These are phyloP conservation scores for Bubo bubo DNA, from an alignment of 2,113 vertebrate genomes.

Conservation along the genomic window DNA sequence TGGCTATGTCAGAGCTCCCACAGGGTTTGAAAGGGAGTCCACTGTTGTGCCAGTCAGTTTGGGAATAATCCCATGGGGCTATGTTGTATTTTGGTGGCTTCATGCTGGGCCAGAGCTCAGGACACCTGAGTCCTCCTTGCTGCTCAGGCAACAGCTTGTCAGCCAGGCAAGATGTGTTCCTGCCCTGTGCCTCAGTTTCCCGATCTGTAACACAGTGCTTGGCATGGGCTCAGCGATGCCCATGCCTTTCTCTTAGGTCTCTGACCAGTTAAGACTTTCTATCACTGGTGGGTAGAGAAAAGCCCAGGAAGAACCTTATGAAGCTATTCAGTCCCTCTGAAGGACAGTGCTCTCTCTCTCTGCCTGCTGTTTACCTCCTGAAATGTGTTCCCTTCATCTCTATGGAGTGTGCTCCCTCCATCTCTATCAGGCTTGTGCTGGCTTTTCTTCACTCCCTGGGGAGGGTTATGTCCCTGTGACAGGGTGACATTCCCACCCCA, in stretches of 20 bases:
- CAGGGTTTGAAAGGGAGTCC: background rate
- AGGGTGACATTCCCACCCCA: background rate
- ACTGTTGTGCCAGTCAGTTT: accelerated
- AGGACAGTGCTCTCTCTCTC: background rate
- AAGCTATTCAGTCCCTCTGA: background rate
- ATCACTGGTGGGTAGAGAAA: background rate
- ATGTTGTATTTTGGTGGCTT: background rate
- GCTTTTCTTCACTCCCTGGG: background rate
- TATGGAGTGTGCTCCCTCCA: accelerated
- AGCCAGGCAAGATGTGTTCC: background rate
- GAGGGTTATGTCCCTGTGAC: background rate
- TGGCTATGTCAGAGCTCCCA: background rate
- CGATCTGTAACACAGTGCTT: background rate
- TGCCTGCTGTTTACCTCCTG: background rate
- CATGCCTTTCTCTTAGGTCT: background rate
- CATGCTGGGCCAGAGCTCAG: background rate
- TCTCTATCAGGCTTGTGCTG: background rate
- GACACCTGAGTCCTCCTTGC: background rate
- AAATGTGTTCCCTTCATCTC: accelerated
- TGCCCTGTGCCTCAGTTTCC: background rate
- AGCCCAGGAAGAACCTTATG: background rate
- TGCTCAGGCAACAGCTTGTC: background rate
- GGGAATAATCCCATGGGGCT: background rate
- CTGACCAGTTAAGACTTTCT: background rate
- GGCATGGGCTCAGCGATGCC: background rate